Conservation (phyloP, 2,797 vertebrate genomes). For the Clamator glandarius region DNA sequence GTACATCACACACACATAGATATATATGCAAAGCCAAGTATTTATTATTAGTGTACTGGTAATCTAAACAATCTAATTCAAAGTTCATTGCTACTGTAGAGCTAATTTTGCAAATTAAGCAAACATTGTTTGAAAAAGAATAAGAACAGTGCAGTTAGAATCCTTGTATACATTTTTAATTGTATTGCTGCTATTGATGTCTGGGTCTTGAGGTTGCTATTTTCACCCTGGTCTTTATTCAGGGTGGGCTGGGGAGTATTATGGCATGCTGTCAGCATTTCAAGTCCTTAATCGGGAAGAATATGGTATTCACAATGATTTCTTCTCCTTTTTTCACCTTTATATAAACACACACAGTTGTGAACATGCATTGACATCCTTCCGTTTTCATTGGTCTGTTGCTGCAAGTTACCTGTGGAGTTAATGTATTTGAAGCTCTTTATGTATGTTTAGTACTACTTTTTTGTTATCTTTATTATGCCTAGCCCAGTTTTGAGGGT, state of each 20-base stretch:
- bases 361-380: background rate
- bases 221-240: background rate
- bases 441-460: background rate
- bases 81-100: background rate
- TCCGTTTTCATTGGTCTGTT: background rate
- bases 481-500: background rate
- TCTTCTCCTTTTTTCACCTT: background rate
- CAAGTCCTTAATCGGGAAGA: background rate
- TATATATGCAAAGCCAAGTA: background rate
- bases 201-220: background rate
- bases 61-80: background rate
- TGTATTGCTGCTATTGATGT: background rate
- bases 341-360: background rate
- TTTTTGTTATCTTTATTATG: background rate
- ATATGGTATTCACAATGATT: background rate
- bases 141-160: background rate
- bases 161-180: background rate
- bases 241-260: rapidly evolving
- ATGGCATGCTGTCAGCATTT: background rate
- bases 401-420: background rate
- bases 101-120: background rate
- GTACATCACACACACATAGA: rapidly evolving
- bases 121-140: background rate
- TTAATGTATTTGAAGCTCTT: background rate
- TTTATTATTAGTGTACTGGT: background rate